Conservation (phyloP, 2,797 vertebrate species). For the Cyclopterus lumpus region DNA sequence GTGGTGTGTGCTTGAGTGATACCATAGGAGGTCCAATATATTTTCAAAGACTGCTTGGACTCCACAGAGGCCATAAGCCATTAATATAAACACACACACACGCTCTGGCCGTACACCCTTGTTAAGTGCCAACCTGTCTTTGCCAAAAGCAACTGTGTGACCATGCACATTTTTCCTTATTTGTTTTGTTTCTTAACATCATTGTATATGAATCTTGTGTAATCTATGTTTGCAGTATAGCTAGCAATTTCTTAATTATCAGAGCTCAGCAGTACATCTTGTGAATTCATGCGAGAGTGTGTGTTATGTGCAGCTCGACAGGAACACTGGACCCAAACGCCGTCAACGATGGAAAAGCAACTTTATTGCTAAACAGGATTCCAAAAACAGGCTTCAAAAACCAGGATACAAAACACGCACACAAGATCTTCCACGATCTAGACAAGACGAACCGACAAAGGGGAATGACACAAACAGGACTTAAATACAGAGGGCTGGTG, state of each 20-base stretch:
- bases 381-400: too few relatives aligned
- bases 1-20: conserved; percentile 11
- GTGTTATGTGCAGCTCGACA: too few relatives aligned
- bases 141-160: conserved; percentile 65
- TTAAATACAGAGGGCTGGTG: too few relatives aligned
- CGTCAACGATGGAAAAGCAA: too few relatives aligned
- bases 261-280: background rate
- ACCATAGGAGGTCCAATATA: too few relatives aligned
- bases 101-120: conserved; percentile 61
- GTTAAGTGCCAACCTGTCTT: conserved; percentile 78
- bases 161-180: conserved; percentile 50
- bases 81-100: conserved; percentile 21
- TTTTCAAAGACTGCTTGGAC: too few relatives aligned
- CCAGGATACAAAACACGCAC: too few relatives aligned
- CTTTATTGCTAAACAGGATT: too few relatives aligned
- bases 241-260: background rate
- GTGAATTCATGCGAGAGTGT: background rate
- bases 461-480: too few relatives aligned
- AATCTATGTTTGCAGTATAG: conserved; percentile 13
- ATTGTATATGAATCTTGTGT: conserved; percentile 10
- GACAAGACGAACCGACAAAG: too few relatives aligned
- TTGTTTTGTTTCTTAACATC: background rate
- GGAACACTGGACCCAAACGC: too few relatives aligned
- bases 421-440: too few relatives aligned
- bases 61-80: background rate